These are phyloP conservation scores for Choloepus hoffmanni DNA, from an alignment of 2,113 vertebrate species.

Conservation along the genomic window DNA sequence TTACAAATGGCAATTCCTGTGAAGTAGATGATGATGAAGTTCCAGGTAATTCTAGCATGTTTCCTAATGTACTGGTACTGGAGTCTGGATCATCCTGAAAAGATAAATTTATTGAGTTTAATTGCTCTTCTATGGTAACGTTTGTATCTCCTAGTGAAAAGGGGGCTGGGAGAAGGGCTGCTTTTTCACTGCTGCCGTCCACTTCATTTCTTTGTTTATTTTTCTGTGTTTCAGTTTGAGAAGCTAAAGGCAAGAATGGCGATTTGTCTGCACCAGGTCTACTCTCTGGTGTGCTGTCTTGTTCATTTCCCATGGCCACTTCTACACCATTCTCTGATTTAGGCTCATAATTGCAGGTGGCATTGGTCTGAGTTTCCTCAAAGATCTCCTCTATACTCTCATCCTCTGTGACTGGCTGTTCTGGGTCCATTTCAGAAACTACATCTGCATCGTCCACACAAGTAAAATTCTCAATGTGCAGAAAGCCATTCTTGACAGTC, in stretches of 20 bases:
- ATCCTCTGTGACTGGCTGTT: conserved; percentile 82
- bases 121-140: conserved; percentile 78
- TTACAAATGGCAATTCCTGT: conserved; percentile 88
- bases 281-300: conserved; percentile 79
- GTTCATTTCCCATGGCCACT: conserved; percentile 76
- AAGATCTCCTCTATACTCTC: conserved; percentile 81
- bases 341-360: conserved; percentile 79
- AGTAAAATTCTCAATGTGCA: conserved; percentile 82
- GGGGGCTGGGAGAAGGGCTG: conserved; percentile 78
- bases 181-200: conserved; percentile 79
- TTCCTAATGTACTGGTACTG: conserved; percentile 83
- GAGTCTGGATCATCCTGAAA: conserved; percentile 84
- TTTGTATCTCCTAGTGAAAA: conserved; percentile 79
- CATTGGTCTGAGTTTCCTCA: conserved; percentile 77
- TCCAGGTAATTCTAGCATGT: conserved; percentile 85
- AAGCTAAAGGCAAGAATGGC: conserved; percentile 79
- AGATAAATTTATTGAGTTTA: conserved; percentile 82
- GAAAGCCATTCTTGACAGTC: conserved; percentile 81
- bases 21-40: conserved; percentile 82
- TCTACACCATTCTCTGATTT: conserved; percentile 80
- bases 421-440: conserved; percentile 82
- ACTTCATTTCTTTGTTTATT: conserved; percentile 81
- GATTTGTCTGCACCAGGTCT: conserved; percentile 75
- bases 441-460: conserved; percentile 81
- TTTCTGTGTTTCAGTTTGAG: conserved; percentile 80